Percentiles rank a stretch among this genome's conserved stretches.
Conservation (phyloP, 2,113 vertebrate species). For the Podilymbus podiceps region DNA sequence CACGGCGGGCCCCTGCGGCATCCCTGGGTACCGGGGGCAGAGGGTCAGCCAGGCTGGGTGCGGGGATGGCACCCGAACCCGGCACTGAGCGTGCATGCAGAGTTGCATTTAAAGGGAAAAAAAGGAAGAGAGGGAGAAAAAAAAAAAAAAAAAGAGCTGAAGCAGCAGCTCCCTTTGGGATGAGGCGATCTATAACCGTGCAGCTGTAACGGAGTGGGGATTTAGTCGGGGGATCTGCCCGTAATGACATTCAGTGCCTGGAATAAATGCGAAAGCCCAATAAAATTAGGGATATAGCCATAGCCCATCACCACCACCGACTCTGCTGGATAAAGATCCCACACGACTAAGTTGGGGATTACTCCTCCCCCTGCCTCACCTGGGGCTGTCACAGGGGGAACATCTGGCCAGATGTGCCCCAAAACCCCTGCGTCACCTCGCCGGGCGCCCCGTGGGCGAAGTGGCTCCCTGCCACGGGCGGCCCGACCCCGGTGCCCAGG, state of each 20-base stretch:
- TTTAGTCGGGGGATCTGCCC: conserved; percentile 34
- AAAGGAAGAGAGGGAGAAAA: too few species aligned
- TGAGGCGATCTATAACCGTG: conserved; percentile 23
- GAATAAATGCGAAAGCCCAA: conserved; percentile 28
- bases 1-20: not conserved
- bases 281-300: conserved; percentile 1
- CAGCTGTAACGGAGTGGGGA: conserved; percentile 5
- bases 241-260: conserved; percentile 41
- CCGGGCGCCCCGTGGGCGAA: rapidly evolving
- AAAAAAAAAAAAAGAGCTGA: too few species aligned
- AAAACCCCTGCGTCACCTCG: rapidly evolving
- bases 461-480: not conserved
- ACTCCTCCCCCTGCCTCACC: not conserved
- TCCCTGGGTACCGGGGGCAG: rapidly evolving
- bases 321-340: not conserved
- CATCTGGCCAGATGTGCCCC: not conserved
- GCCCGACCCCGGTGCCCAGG: not conserved
- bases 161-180: not conserved
- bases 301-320: not conserved
- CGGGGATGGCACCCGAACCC: not conserved
- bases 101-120: not conserved
- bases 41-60: not conserved
- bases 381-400: rapidly evolving
- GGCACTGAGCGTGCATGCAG: rapidly evolving
- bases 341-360: not conserved